phyloP scores from a whole-genome alignment of 2,888 invertebrate species.

The Caenorhabditis imperialis region DNA sequence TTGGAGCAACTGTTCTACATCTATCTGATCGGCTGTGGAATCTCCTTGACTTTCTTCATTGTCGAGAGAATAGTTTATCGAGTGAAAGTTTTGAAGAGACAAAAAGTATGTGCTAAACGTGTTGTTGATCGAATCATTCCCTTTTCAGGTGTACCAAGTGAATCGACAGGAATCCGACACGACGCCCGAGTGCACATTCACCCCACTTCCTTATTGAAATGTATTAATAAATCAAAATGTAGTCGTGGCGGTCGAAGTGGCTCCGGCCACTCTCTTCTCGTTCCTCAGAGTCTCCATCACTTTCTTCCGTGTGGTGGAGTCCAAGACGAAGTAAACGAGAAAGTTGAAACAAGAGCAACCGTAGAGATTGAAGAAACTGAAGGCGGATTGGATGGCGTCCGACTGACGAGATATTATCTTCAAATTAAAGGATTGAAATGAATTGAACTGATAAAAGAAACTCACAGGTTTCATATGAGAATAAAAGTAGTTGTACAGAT shows the following conservation, averaged over 20 bases:
- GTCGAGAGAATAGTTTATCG: conserved; percentile 43
- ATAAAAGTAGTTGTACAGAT: conserved; percentile 16
- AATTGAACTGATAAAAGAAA: background rate
- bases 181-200: conserved; percentile 38
- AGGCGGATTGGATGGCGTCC: conserved; percentile 12
- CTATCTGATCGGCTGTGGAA: conserved; percentile 49
- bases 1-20: conserved; percentile 61
- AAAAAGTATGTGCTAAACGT: conserved; percentile 16
- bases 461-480: background rate
- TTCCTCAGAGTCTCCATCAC: background rate
- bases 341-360: conserved; percentile 36
- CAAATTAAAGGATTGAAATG: background rate
- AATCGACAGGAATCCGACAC: conserved; percentile 36
- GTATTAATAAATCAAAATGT: conserved; percentile 14
- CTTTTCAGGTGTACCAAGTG: conserved; percentile 46
- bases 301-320: conserved; percentile 9
- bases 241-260: conserved; percentile 3
- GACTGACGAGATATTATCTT: conserved; percentile 16
- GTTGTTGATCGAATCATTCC: no score
- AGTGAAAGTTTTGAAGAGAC: conserved; percentile 32
- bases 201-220: conserved; percentile 45
- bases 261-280: background rate
- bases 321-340: conserved; percentile 28
- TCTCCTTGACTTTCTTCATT: conserved; percentile 35
- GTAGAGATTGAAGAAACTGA: conserved; percentile 35